Evolutionary conservation across 2,113 vertebrate genomes (phyloP), one percentile per base, ranked within the genome.

Genomic region (Oryzias melastigma): DNA sequence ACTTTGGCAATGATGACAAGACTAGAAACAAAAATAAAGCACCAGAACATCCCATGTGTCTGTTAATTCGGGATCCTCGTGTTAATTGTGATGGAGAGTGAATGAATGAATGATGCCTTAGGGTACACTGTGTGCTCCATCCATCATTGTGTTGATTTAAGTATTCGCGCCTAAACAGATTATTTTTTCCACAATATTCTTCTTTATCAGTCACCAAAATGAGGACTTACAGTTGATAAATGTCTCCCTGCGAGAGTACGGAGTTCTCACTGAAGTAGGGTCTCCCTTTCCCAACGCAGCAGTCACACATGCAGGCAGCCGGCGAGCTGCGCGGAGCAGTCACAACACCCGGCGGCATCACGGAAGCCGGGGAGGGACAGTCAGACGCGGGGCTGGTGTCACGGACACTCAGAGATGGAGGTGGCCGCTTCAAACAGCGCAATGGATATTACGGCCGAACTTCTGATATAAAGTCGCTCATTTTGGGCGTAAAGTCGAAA

Each of bases 261-360:
- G 85, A 85, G 80, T 81, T 76, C 19, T 75, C 60, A 46, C 65
- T 75, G 52, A 85, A 84, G 51, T 73, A 42, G 0, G 83, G 78
- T 75, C 58, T 82, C 58, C 71, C 71, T 57, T 51, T 66, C 41
- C 1, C 65, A 24, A 40, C 71, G 67, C 87, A 80, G 74, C 60
- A 78, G 42, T 50, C 62, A 72, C 83, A 87, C 62, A 78, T 79
- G 65, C 84, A 84, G 56, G 62, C 68, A 77, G 48, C 22, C 0
- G 75, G 71, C 0, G 78, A 81, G 83, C 80, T 76, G 64, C 81
- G 80, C 5, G 80, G 82, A 41, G 80, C 67, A 62, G 75, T 62
- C 48, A 75, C 81, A 7, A 85, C 81, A 42, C 83, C 88, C 45
- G 86, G 86, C 64, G 86, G 83, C 88, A 89, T 88, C 52, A 76